These are phyloP conservation scores for Oreocharis arfaki DNA, from an alignment of 2,113 vertebrate species.

Conservation along the genomic window DNA sequence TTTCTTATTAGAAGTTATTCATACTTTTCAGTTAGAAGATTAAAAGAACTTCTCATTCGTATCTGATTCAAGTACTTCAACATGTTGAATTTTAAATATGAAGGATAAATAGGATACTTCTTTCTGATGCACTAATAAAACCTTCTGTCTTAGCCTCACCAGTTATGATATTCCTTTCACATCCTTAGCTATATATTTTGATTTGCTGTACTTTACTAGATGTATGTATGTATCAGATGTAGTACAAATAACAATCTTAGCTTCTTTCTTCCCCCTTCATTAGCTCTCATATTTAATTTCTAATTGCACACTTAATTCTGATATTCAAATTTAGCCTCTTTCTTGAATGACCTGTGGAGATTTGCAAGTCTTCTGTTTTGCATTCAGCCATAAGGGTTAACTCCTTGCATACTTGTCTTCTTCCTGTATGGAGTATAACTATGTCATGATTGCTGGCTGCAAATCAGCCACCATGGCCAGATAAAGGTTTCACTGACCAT, in stretches of 20 bases:
- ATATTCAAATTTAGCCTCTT: neutral
- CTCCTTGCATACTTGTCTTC: neutral
- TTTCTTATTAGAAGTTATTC: neutral
- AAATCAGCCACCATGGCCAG: neutral
- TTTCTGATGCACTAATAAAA: neutral
- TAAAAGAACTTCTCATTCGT: neutral
- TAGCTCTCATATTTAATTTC: neutral
- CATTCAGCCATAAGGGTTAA: neutral
- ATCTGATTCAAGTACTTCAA: neutral
- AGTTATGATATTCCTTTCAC: neutral
- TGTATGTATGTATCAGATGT: neutral
- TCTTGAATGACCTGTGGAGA: neutral
- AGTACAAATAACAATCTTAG: neutral
- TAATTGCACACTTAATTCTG: neutral
- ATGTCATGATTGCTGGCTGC: neutral
- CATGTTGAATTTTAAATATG: neutral
- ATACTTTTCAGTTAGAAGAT: neutral
- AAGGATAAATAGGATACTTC: neutral
- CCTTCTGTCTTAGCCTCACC: neutral
- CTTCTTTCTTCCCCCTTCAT: neutral
- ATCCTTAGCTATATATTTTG: neutral
- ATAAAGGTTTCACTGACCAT: neutral
- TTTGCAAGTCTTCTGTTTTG: neutral
- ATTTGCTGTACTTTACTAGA: neutral
- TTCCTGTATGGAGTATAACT: neutral